Base-by-base conservation (phyloP, 2,888 invertebrate genomes). In the Sericinus montela region DNA sequence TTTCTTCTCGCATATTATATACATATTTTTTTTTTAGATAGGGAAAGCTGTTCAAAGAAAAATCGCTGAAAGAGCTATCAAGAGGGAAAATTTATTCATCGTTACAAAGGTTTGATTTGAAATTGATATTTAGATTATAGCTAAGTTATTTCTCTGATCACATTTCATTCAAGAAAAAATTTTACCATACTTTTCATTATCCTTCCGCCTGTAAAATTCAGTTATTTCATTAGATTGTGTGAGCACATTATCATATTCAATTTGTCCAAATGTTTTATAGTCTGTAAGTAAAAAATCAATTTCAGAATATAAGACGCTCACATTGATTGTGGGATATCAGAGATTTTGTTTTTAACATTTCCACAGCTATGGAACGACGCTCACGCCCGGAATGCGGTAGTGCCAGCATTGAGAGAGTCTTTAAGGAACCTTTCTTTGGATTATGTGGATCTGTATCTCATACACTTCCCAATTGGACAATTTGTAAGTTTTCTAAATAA, bases 1-100 rank as follows among this genome's bases (percentile, higher is more conserved):
- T n/a, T n/a, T n/a, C n/a, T n/a, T n/a, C n/a, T n/a, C n/a, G n/a
- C n/a, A 19, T 19, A 3, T 19, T 19, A 19, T 19, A 19, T 23
- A 1, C n/a, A n/a, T n/a, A n/a, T n/a, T n/a, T 28, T 37, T 13
- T 35, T 5, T 10, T 14, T 48, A 16, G 83, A 75, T 83, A 0
- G 83, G 83, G 0, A 51, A 49, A n/a, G 92, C 81, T 0, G 66
- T 92, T 1, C 71, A 75, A 15, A 78, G 77, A 5, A 90, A 90
- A 65, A 86, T 91, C 36, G 58, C 60, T 0, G 84, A 88, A 14
- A 89, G 90, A 0, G 68, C 61, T 0, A 71, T 92, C 1, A 84
- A 75, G 49, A 69, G 92, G 39, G 87, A 90, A 48, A 91, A 92
- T 10, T 28, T 92, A 0, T 92, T 91, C 58, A 65, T 92, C 23